Evolutionary conservation across 2,113 vertebrate species (phyloP), one percentile per base, ranked within the genome.

Genomic region (Protobothrops flavoviridis): DNA sequence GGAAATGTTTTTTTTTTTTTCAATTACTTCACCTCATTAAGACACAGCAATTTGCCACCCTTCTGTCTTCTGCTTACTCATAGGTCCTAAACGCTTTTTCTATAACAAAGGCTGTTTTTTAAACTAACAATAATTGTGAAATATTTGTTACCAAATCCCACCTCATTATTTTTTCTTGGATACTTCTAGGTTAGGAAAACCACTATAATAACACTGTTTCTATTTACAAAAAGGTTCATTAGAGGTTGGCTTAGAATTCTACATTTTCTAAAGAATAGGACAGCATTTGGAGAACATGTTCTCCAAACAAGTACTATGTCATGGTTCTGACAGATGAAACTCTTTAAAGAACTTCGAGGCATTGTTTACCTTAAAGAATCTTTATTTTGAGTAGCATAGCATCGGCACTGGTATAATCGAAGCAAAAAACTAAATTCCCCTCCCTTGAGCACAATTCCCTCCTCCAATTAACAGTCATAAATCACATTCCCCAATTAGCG

Each of bases 1-100:
- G 69, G 69, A 81, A 81, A 74, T 15, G 5, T 74, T 74, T 15
- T 33, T 15, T 74, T 15, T 33, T 15, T 74, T 74, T 50, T 74
- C 69, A 74, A 74, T 39, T 33, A 74, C n/a, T 33, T 74, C 15
- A 39, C n/a, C 12, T 74, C n/a, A 74, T 74, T 33, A 74, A 74
- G 69, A 20, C 15, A 69, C 21, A 33, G n/a, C 95, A 95, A 97
- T 96, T 96, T 90, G 85, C 59, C 81, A 90, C 92, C 87, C 24
- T 90, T 74, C 90, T 93, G 81, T 94, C 74, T 92, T 39, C 48
- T 93, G 24, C 89, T 93, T 95, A 94, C 43, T 93, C 91, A 93
- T 88, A 33, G 2, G 87, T 8, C 29, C 39, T 55, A 92, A 95
- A 94, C 13, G 45, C 23, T 88, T 50, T 50, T 50, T 88, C 90